A percentile compares a stretch with the other conserved stretches of the same genome.
Conservation (phyloP, 2,113 vertebrate genomes). For the Trachemys scripta region DNA sequence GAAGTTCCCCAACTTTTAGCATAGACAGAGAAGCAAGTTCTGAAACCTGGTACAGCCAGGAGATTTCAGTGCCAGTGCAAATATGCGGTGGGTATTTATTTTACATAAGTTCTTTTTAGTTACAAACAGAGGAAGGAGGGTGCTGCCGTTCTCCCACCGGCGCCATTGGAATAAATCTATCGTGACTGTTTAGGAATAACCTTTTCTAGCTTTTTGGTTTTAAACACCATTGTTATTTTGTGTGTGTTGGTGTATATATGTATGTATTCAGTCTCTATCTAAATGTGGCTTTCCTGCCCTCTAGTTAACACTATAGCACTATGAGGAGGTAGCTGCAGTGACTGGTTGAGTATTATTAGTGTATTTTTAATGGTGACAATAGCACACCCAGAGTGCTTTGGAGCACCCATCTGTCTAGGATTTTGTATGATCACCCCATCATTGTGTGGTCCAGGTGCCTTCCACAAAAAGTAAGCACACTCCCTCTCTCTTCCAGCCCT, state of each 20-base stretch:
- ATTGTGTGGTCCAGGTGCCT: neutral
- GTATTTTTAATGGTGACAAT: neutral
- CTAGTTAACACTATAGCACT: neutral
- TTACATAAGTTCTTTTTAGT: neutral
- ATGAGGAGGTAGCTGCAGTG: accelerated
- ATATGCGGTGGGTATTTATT: neutral
- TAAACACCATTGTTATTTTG: neutral
- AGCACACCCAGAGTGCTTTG: neutral
- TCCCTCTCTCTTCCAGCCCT: neutral
- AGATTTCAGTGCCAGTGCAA: neutral
- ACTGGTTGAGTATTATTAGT: accelerated
- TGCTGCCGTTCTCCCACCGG: neutral
- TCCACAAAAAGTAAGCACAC: neutral
- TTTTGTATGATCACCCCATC: neutral
- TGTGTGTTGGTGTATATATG: neutral
- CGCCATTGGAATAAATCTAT: neutral
- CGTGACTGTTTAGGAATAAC: neutral
- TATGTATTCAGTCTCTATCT: neutral
- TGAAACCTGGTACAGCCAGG: neutral
- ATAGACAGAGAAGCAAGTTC: neutral
- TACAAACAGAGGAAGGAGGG: neutral
- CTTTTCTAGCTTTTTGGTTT: neutral
- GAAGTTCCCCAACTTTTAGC: neutral
- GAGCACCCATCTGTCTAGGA: neutral
- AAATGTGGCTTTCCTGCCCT: neutral